phyloP scores from a whole-genome alignment of 23 tunicate genomes.

The Botrylloides violaceus region DNA sequence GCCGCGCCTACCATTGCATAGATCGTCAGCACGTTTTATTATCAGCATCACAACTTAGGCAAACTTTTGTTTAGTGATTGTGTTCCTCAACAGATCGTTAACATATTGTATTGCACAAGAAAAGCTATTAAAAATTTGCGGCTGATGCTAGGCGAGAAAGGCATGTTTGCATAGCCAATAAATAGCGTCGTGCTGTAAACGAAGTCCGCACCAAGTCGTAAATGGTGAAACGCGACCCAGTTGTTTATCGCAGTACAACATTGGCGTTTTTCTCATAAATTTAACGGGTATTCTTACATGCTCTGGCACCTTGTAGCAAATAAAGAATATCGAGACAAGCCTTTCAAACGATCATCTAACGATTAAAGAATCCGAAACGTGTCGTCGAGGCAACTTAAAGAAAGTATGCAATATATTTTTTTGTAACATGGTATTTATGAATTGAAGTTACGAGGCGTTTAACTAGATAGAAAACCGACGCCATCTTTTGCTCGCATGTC shows the following conservation, averaged over 20 bases:
- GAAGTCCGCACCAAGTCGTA: background rate
- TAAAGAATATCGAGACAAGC: background rate
- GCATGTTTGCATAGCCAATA: conserved; percentile 13
- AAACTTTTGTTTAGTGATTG: background rate
- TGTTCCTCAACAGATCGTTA: background rate
- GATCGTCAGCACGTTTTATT: background rate
- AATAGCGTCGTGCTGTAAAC: background rate
- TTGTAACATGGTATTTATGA: background rate
- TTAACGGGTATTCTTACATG: background rate
- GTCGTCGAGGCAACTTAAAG: background rate
- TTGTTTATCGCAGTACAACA: background rate
- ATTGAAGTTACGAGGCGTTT: background rate
- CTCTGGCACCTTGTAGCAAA: background rate
- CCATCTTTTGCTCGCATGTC: background rate
- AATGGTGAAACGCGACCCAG: background rate
- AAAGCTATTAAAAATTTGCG: conserved; percentile 4
- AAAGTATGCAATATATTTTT: background rate
- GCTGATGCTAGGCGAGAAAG: conserved; percentile 20
- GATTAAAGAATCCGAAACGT: background rate
- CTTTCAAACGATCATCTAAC: background rate
- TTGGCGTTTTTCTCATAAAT: background rate
- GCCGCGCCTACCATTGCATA: background rate
- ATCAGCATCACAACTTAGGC: background rate
- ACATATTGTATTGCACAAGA: background rate
- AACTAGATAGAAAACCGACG: background rate